phyloP scores from a whole-genome alignment of 37 sponge, comb jelly and placozoan genomes.

The Oopsacas minuta region DNA sequence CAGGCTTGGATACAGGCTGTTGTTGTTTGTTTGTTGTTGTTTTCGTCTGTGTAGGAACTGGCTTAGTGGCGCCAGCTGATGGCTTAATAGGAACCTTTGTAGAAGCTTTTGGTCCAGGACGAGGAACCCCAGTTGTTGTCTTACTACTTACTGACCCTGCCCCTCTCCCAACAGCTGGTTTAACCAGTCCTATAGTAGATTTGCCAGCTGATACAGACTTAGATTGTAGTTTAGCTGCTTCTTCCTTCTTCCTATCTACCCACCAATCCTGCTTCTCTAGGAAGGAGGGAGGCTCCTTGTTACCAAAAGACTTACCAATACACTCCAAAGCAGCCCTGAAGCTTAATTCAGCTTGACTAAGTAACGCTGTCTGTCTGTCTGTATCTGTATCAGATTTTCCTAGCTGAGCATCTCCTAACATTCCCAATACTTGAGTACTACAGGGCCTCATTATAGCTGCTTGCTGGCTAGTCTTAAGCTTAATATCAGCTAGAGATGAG shows the following conservation, averaged over 20 bases:
- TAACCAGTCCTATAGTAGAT: not conserved
- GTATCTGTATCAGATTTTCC: constrained; percentile 42
- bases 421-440: constrained; percentile 59
- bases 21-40: not conserved
- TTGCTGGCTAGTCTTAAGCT: constrained; percentile 51
- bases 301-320: constrained; percentile 48
- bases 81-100: constrained; percentile 17
- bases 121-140: not conserved
- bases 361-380: constrained; percentile 15
- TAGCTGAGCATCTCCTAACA: constrained; percentile 70
- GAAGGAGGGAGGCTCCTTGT: constrained; percentile 27
- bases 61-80: not conserved
- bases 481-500: constrained; percentile 39
- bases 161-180: constrained; percentile 25
- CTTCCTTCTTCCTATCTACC: constrained; percentile 24
- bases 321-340: constrained; percentile 64
- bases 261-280: constrained; percentile 70
- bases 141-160: constrained; percentile 21
- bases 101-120: not conserved
- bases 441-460: constrained; percentile 57
- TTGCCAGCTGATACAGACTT: constrained; percentile 22
- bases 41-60: not conserved
- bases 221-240: not conserved
- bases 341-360: constrained; percentile 57
- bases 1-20: not conserved